Evolutionary conservation across 2,888 invertebrate species (phyloP).

Genomic region (Diaprepes abbreviatus): DNA sequence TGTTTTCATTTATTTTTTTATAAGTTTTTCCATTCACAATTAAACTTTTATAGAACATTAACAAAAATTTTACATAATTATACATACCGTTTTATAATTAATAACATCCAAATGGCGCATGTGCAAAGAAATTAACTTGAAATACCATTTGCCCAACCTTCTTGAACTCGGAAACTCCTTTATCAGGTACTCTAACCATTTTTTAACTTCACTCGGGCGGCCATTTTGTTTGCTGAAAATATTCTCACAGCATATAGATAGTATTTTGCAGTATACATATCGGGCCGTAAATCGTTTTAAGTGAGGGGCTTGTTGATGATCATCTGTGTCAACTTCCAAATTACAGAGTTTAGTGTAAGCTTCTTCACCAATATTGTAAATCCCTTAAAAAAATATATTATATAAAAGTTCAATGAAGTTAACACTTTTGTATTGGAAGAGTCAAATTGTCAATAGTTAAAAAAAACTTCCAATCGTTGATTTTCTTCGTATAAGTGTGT

Average conservation of each 20-base stretch:
- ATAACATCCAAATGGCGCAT: conserved; percentile 48
- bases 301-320: conserved; percentile 50
- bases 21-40: too few species aligned
- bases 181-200: conserved; percentile 58
- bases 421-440: too few species aligned
- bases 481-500: too few species aligned
- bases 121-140: conserved; percentile 52
- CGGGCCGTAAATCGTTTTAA: conserved; percentile 58
- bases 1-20: too few species aligned
- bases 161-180: conserved; percentile 50
- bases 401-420: too few species aligned
- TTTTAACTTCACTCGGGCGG: conserved; percentile 52
- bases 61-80: too few species aligned
- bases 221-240: conserved; percentile 50
- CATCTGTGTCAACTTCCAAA: neutral
- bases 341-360: conserved; percentile 8
- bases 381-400: conserved; percentile 36
- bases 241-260: conserved; percentile 51
- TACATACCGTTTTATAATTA: conserved; percentile 44
- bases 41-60: too few species aligned
- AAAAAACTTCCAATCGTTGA: too few species aligned
- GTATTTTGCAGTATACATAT: conserved; percentile 49
- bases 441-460: too few species aligned
- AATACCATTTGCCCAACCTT: conserved; percentile 57
- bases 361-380: conserved; percentile 20